A percentile compares a stretch with the other conserved stretches of the same genome.
These are phyloP conservation scores for Pseudobourletiella spinata DNA, from an alignment of 1,140 invertebrate species.

Conservation along the genomic window DNA sequence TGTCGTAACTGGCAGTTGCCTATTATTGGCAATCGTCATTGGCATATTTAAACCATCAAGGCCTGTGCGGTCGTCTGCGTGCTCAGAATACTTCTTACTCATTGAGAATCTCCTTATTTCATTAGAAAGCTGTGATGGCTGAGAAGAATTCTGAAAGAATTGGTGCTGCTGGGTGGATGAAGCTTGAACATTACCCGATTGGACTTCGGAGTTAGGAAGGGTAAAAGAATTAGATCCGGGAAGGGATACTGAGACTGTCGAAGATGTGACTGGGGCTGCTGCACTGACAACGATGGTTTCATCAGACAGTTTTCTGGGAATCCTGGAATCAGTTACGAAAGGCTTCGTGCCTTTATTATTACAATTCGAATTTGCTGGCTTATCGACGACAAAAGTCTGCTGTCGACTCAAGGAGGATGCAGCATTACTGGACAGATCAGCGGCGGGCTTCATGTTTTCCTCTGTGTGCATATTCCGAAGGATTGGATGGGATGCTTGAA, in stretches of 20 bases:
- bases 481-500: background rate
- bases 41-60: background rate
- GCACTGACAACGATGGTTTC: background rate
- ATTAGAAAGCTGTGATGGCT: background rate
- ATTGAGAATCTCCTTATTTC: constrained; percentile 8
- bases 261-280: background rate
- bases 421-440: background rate
- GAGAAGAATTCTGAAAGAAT: background rate
- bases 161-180: constrained; percentile 1
- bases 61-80: background rate
- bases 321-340: constrained; percentile 6
- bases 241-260: background rate
- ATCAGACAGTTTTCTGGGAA: constrained; percentile 31
- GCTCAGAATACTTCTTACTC: constrained; percentile 6
- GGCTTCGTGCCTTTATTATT: background rate
- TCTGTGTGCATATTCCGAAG: background rate
- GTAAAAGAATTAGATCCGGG: background rate
- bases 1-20: constrained; percentile 5
- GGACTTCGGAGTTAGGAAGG: background rate
- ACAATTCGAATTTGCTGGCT: constrained; percentile 1
- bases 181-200: background rate
- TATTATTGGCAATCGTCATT: background rate
- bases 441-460: background rate
- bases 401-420: constrained; percentile 3
- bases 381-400: constrained; percentile 22